Evolutionary conservation across 2,113 vertebrate species (phyloP).

Genomic region (Noctilio leporinus): DNA sequence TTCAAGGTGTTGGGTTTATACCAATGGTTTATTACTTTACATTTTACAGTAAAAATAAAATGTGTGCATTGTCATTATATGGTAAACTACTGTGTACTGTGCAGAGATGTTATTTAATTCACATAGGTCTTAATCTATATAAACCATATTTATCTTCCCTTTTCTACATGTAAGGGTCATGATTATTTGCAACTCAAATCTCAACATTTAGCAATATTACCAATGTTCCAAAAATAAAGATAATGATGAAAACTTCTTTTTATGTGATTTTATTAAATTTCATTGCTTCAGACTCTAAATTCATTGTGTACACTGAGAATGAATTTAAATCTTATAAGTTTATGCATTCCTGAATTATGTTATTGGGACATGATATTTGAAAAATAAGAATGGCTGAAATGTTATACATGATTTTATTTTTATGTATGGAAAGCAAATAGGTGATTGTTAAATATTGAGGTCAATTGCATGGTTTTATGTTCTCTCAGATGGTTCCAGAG

Average conservation of each 20-base stretch:
- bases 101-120: not conserved
- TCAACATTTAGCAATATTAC: not conserved
- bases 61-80: not conserved
- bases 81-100: not conserved
- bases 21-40: not conserved
- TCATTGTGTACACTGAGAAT: constrained; percentile 52
- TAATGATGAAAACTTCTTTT: not conserved
- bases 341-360: constrained; percentile 33
- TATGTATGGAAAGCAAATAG: not conserved
- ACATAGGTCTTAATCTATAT: not conserved
- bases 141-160: not conserved
- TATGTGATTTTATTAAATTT: not conserved
- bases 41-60: not conserved
- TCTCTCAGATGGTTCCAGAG: not conserved
- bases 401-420: constrained; percentile 5
- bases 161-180: not conserved
- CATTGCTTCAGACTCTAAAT: not conserved
- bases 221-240: not conserved
- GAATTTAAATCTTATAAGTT: constrained; percentile 60
- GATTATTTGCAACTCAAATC: not conserved
- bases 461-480: constrained; percentile 6
- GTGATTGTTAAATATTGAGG: not conserved
- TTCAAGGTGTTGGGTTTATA: not conserved
- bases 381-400: constrained; percentile 59
- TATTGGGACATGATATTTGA: constrained; percentile 43